Evolutionary conservation across 2,113 vertebrate genomes (phyloP).

Genomic region (Speoplatyrhinus poulsoni): DNA sequence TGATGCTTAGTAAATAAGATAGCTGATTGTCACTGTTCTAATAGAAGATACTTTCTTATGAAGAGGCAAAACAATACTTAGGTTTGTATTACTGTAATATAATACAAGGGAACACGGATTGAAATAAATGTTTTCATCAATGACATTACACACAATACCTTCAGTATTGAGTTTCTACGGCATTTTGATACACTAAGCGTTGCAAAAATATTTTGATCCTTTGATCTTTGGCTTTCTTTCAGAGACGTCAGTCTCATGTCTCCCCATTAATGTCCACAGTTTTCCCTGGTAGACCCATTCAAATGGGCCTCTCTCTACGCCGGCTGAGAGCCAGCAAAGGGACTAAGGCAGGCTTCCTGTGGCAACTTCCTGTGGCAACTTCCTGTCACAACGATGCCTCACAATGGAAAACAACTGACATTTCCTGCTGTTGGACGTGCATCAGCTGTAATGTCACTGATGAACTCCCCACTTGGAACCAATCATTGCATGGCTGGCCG

Average conservation of each 20-base stretch:
- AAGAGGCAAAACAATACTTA: no score
- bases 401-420: conserved; percentile 18
- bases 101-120: no score
- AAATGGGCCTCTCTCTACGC: conserved; percentile 11
- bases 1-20: no score
- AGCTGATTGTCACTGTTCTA: no score
- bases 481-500: not conserved
- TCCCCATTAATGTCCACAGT: conserved; percentile 9
- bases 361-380: conserved; percentile 13
- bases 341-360: conserved; percentile 32
- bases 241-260: not conserved
- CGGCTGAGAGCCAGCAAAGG: conserved; percentile 26
- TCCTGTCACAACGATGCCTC: conserved; percentile 54
- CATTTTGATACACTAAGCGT: no score
- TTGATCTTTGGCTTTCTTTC: not conserved
- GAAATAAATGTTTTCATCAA: no score
- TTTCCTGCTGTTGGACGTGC: conserved; percentile 28
- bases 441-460: not conserved
- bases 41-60: no score
- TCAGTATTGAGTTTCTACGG: no score
- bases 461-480: not conserved
- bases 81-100: no score
- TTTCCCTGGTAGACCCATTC: conserved; percentile 42
- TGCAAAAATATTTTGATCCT: not conserved
- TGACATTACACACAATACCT: no score